phyloP scores from a whole-genome alignment of 2,888 invertebrate genomes.

The Ashinkailepas kermadecensis region DNA sequence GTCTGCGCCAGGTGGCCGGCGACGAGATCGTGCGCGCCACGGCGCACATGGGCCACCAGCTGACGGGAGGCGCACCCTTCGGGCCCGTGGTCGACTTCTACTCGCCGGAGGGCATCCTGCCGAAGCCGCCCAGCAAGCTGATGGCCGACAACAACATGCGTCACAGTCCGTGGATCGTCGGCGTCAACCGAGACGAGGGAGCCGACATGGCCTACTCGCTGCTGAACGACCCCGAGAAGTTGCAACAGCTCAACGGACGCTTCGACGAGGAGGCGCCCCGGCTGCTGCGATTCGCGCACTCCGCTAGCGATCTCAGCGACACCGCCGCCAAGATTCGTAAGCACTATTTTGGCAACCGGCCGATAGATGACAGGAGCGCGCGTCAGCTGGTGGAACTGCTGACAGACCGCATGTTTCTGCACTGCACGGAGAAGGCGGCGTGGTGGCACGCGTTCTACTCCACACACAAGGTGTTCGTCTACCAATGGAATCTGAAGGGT shows the following conservation, averaged over 20 bases:
- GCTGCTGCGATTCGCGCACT: not conserved
- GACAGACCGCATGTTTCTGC: constrained; percentile 4
- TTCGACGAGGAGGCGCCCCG: not conserved
- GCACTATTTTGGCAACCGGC: not conserved
- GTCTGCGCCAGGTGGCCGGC: not conserved
- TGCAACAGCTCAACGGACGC: not conserved
- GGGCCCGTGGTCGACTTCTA: not conserved
- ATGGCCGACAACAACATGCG: constrained; percentile 4
- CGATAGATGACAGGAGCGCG: not conserved
- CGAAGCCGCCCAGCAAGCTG: not conserved
- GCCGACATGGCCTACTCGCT: constrained; percentile 3
- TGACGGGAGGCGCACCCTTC: not conserved
- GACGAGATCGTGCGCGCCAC: not conserved
- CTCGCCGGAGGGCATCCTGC: not conserved
- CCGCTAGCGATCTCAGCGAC: not conserved
- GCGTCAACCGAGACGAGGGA: not conserved
- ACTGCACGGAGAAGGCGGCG: constrained; percentile 16
- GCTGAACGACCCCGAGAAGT: not conserved
- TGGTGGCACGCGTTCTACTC: not conserved
- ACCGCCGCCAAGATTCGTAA: not conserved
- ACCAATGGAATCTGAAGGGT: constrained; percentile 8
- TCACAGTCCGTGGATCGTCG: constrained; percentile 5
- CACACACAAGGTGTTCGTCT: constrained; percentile 9
- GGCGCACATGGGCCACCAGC: not conserved
- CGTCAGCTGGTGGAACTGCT: not conserved